A percentile compares a stretch with the other conserved stretches of the same genome.
phyloP scores from a whole-genome alignment of 2,113 vertebrate species.

The Corythaeola cristata region DNA sequence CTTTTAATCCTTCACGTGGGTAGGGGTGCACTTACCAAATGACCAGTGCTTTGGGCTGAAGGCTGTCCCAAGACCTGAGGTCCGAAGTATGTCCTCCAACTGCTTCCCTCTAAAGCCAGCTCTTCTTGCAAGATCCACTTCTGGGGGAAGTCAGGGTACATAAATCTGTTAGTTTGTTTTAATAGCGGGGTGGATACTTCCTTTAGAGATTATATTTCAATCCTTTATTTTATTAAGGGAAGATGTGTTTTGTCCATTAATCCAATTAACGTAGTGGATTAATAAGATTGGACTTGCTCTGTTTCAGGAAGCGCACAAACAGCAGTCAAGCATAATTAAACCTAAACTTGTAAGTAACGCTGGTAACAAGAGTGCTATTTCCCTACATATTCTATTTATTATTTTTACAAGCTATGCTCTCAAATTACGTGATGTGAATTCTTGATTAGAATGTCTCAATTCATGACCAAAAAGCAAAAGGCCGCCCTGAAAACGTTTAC shows the following conservation, averaged over 20 bases:
- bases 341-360: background rate
- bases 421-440: background rate
- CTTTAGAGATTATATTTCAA: background rate
- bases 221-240: constrained; percentile 48
- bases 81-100: background rate
- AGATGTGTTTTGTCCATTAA: constrained; percentile 64
- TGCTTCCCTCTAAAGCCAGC: background rate
- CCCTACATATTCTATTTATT: background rate
- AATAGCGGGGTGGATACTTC: constrained; percentile 21
- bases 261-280: constrained; percentile 20
- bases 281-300: background rate
- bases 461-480: background rate
- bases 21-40: background rate
- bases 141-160: background rate
- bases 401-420: background rate
- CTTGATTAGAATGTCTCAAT: background rate
- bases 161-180: constrained; percentile 8
- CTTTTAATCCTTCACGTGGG: background rate
- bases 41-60: background rate
- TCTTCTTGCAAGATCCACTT: background rate
- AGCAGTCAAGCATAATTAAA: constrained; percentile 3
- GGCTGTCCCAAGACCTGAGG: background rate
- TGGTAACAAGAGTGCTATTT: background rate
- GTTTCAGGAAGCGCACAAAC: constrained; percentile 11
- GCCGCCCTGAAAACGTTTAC: background rate